Evolutionary conservation across 2,113 vertebrate genomes (phyloP).

Genomic region (Vireo altiloquus): DNA sequence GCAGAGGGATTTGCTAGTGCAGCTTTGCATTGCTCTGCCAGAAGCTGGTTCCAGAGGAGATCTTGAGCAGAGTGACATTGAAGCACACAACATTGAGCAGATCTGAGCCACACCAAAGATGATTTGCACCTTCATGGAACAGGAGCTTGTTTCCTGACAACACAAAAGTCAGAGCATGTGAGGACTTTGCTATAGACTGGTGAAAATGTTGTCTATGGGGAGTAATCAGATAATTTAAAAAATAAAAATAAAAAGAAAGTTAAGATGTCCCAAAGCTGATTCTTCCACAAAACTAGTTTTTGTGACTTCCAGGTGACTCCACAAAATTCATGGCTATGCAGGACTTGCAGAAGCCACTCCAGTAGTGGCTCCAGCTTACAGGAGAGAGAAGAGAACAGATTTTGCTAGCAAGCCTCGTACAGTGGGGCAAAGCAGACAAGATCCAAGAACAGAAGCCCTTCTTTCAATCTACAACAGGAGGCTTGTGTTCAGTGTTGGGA

Average conservation of each 20-base stretch:
- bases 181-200: background rate
- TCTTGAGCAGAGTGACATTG: background rate
- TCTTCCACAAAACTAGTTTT: background rate
- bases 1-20: background rate
- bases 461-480: background rate
- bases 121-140: background rate
- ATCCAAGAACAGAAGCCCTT: background rate
- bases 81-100: background rate
- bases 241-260: background rate
- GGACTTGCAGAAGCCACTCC: background rate
- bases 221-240: background rate
- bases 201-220: background rate
- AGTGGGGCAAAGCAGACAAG: background rate
- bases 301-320: background rate
- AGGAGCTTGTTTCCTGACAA: background rate
- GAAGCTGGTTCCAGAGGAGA: background rate
- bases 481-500: background rate
- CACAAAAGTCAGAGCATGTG: background rate
- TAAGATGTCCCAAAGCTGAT: background rate
- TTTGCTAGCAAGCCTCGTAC: background rate
- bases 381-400: background rate
- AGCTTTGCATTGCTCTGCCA: background rate
- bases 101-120: background rate
- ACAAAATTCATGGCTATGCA: background rate
- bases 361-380: background rate